Conservation (phyloP, 2,113 vertebrate genomes). For the Ceuthmochares aereus region DNA sequence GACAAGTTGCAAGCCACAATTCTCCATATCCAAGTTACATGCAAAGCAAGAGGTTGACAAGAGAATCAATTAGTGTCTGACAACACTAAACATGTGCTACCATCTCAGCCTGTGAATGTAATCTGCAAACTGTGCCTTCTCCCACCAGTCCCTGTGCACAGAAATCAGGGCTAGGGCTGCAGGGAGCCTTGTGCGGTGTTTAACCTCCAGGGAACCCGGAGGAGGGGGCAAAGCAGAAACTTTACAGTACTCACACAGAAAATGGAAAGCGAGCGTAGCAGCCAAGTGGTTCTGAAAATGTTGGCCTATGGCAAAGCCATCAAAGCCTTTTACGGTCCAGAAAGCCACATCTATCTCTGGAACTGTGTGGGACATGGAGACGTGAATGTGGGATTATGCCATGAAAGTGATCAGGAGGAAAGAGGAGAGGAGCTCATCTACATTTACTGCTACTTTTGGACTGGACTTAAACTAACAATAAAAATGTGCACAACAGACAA, state of each 20-base stretch:
- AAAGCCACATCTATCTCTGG: background rate
- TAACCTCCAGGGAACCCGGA: background rate
- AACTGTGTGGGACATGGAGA: background rate
- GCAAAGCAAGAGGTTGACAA: background rate
- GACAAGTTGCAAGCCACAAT: background rate
- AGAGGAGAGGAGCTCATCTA: background rate
- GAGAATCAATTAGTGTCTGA: slow-evolving; percentile 1
- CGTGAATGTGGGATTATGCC: background rate
- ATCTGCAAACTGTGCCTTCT: background rate
- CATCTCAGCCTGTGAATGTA: background rate
- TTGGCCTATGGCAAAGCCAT: background rate
- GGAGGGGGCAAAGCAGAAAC: background rate
- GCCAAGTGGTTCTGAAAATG: background rate
- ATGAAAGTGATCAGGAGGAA: background rate
- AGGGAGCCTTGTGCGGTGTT: background rate
- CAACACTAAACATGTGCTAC: background rate
- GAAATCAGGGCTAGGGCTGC: background rate
- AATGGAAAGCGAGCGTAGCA: background rate
- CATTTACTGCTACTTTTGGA: background rate
- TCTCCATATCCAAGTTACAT: background rate
- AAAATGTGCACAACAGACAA: slow-evolving; percentile 41
- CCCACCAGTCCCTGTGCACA: background rate
- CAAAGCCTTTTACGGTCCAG: background rate
- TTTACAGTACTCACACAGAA: background rate
- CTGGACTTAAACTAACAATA: background rate